Evolutionary conservation across 2,113 vertebrate species (phyloP).

Genomic region (Podilymbus podiceps): DNA sequence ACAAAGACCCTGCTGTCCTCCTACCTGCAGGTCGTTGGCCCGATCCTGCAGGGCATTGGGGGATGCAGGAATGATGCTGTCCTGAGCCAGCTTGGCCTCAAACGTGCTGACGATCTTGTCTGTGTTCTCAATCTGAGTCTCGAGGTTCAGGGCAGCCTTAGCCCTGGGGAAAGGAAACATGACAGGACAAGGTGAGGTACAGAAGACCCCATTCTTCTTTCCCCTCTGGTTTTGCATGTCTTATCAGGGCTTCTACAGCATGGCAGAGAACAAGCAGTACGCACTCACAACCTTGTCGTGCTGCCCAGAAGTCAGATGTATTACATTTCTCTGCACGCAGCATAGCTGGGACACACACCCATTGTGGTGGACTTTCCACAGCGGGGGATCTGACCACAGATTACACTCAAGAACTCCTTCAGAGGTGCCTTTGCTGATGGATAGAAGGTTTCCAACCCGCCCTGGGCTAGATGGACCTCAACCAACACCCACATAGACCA

Average conservation of each 20-base stretch:
- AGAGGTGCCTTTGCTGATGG: neutral
- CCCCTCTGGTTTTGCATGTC: neutral
- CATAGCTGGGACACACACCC: neutral
- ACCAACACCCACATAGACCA: neutral
- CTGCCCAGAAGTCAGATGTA: neutral
- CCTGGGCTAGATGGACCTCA: neutral
- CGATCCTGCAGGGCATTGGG: constrained; percentile 79
- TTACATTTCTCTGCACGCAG: neutral
- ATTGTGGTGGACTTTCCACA: neutral
- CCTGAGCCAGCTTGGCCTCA: constrained; percentile 83
- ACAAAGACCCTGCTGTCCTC: neutral
- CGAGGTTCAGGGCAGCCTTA: constrained; percentile 85
- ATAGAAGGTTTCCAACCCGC: neutral
- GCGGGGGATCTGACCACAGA: neutral
- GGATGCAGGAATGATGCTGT: constrained; percentile 75
- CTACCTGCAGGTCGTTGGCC: constrained; percentile 81
- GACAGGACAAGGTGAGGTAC: neutral
- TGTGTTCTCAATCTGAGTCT: constrained; percentile 84
- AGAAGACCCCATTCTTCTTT: neutral
- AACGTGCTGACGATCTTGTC: constrained; percentile 82
- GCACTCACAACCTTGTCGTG: neutral
- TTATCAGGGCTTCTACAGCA: neutral
- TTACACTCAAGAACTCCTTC: neutral
- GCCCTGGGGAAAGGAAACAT: constrained; percentile 68
- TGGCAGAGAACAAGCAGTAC: neutral